Conservation (phyloP, 2,113 vertebrate species). For the Rallus limicola region DNA sequence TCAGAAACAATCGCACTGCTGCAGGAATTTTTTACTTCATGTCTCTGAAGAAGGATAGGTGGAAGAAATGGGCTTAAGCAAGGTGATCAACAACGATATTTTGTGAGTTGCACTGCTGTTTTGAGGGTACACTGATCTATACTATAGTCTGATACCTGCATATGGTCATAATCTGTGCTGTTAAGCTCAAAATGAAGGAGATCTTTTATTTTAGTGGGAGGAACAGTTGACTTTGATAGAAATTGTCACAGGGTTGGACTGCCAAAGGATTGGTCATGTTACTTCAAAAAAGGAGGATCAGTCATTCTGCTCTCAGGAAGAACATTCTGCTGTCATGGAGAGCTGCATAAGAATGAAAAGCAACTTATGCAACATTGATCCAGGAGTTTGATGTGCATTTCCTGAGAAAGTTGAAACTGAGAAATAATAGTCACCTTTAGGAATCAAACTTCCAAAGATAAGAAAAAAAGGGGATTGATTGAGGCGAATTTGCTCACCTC, state of each 20-base stretch:
- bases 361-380: neutral
- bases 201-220: neutral
- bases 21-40: neutral
- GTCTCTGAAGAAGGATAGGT: neutral
- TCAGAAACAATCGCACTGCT: neutral
- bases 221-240: neutral
- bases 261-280: neutral
- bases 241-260: neutral
- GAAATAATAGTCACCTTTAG: neutral
- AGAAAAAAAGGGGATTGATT: neutral
- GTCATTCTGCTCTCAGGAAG: neutral
- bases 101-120: neutral
- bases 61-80: neutral
- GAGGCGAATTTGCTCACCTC: neutral
- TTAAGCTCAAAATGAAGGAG: neutral
- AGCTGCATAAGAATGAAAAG: neutral
- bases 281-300: neutral
- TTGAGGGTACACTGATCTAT: neutral
- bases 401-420: neutral
- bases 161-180: neutral
- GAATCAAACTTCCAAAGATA: neutral
- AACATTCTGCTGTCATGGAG: neutral
- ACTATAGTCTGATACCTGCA: neutral
- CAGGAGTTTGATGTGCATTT: neutral
- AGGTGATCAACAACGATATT: neutral